These are phyloP conservation scores for Diarsia brunnea DNA, from an alignment of 2,888 invertebrate species.

Conservation along the genomic window DNA sequence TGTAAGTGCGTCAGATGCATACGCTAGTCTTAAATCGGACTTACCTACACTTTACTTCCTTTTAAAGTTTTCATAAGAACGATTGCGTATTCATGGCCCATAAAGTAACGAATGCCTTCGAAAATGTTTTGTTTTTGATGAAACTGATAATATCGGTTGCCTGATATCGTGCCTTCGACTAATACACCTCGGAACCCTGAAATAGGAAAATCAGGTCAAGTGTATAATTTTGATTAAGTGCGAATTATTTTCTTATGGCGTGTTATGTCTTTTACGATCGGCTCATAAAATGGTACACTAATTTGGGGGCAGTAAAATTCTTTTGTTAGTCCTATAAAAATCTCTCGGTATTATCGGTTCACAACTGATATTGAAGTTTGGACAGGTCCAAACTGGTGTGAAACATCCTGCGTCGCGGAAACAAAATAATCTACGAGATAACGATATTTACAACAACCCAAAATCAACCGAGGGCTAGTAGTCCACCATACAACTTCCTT, in stretches of 20 bases:
- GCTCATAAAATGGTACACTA: conserved; percentile 45
- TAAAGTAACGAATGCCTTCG: not conserved
- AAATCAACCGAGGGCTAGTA: no score
- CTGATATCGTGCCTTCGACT: conserved; percentile 5
- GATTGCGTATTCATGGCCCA: not conserved
- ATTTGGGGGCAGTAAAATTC: conserved; percentile 8
- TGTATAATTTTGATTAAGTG: conserved; percentile 38
- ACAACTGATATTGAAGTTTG: not conserved
- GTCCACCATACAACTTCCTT: not conserved
- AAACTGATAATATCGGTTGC: not conserved
- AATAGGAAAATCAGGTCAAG: conserved; percentile 40
- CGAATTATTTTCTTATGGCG: conserved; percentile 17
- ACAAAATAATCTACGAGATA: no score
- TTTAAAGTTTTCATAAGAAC: not conserved
- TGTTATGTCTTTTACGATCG: conserved; percentile 31
- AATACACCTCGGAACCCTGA: conserved; percentile 24
- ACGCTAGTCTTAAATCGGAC: not conserved
- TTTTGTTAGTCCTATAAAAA: not conserved
- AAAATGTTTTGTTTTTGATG: not conserved
- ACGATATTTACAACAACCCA: no score
- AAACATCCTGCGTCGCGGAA: no score
- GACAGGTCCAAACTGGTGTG: not conserved
- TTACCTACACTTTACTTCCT: not conserved
- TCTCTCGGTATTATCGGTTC: conserved; percentile 1
- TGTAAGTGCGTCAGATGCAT: not conserved